phyloP scores from a whole-genome alignment of 2,797 vertebrate genomes.

The Gallinago stenura region DNA sequence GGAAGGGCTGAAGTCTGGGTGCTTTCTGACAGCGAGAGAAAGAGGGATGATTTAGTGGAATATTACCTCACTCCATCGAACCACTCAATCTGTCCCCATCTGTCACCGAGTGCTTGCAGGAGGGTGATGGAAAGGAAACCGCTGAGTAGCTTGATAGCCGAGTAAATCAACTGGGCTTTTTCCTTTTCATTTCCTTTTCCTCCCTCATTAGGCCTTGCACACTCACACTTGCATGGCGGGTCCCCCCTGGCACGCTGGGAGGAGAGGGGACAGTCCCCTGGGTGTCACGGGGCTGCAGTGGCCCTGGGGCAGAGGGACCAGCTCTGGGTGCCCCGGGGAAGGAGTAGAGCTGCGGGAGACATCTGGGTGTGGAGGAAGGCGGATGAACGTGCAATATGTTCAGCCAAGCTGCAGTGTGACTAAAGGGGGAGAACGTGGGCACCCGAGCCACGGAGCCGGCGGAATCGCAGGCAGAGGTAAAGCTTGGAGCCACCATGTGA shows the following conservation, averaged over 20 bases:
- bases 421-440: not conserved
- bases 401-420: not conserved
- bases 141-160: not conserved
- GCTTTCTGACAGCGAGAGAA: slow-evolving; percentile 50
- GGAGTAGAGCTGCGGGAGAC: not conserved
- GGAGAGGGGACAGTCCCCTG: not conserved
- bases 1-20: slow-evolving; percentile 17
- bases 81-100: slow-evolving; percentile 68
- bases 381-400: not conserved
- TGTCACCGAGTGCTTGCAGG: slow-evolving; percentile 44
- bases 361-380: not conserved
- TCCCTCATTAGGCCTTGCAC: not conserved
- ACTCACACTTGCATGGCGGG: not conserved
- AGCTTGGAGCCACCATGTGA: not conserved
- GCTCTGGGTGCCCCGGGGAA: not conserved
- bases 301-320: not conserved
- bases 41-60: slow-evolving; percentile 63
- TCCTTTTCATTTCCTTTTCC: not conserved
- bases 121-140: slow-evolving; percentile 54
- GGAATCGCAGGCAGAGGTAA: not conserved
- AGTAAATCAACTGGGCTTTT: slow-evolving; percentile 50
- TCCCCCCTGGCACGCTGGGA: not conserved
- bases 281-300: not conserved
- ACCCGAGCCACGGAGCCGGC: not conserved
- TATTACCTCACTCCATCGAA: slow-evolving; percentile 63